Conservation (phyloP, 2,113 vertebrate genomes). For the Phaethornis superciliosus region DNA sequence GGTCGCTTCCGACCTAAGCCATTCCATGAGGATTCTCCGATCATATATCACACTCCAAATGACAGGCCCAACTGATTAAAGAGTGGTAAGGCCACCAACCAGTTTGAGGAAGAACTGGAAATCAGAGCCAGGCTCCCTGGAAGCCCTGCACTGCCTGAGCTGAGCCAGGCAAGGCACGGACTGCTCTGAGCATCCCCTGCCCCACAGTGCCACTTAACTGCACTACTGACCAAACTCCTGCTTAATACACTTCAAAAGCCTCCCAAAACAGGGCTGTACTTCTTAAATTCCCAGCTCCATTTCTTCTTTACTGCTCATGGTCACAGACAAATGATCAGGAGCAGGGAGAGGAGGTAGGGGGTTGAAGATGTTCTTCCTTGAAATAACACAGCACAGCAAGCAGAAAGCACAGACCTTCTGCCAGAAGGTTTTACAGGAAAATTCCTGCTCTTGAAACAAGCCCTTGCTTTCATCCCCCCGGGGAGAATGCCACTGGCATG, state of each 20-base stretch:
- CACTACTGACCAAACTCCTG: fast-evolving
- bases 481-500: neutral
- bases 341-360: fast-evolving
- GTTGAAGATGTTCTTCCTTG: neutral
- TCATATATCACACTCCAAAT: fast-evolving
- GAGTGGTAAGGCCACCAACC: neutral
- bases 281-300: neutral
- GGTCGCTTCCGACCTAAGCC: no score
- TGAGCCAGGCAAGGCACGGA: neutral
- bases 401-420: neutral
- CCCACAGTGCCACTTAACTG: neutral
- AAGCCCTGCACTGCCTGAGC: neutral
- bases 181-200: neutral
- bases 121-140: neutral
- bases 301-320: neutral
- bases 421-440: neutral
- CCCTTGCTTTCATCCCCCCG: neutral
- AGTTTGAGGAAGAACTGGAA: neutral
- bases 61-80: neutral
- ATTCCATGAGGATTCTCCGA: no score
- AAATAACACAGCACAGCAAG: neutral
- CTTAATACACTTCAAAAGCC: neutral
- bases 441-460: constrained; percentile 8
- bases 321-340: neutral
- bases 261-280: neutral